These are phyloP conservation scores for Ascaphus truei DNA, from an alignment of 2,113 vertebrate species.

Conservation along the genomic window DNA sequence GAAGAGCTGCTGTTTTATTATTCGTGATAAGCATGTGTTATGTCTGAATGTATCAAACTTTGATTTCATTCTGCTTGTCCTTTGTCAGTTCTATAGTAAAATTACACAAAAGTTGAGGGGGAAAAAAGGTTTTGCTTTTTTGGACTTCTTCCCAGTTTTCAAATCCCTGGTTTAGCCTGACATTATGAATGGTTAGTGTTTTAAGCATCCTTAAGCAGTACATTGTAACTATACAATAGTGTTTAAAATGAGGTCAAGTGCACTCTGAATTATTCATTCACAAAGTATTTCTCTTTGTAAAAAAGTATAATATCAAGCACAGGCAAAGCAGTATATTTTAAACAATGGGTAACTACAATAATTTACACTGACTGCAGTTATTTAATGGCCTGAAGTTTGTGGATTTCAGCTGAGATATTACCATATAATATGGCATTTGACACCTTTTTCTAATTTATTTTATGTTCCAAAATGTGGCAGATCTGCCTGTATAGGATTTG, in stretches of 20 bases:
- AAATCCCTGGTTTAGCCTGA: background rate
- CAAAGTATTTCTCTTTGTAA: background rate
- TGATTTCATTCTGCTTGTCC: background rate
- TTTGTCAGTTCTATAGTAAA: background rate
- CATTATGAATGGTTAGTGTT: background rate
- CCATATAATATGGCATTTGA: too few species aligned
- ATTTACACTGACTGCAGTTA: too few species aligned
- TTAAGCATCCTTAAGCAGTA: background rate
- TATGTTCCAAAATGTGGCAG: too few species aligned
- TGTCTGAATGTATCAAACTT: background rate
- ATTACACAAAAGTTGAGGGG: background rate
- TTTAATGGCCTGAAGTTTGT: too few species aligned
- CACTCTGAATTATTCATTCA: constrained; percentile 1
- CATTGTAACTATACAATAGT: background rate
- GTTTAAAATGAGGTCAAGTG: constrained; percentile 18
- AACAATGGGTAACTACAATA: too few species aligned
- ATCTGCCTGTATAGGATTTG: too few species aligned
- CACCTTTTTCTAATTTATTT: too few species aligned
- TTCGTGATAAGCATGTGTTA: background rate
- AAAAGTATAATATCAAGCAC: background rate
- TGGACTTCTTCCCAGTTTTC: constrained; percentile 6
- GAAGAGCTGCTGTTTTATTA: background rate
- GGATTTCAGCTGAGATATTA: too few species aligned
- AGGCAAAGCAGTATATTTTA: too few species aligned
- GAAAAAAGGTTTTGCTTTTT: background rate